Conservation (phyloP, 2,113 vertebrate genomes). For the Oncorhynchus mykiss region DNA sequence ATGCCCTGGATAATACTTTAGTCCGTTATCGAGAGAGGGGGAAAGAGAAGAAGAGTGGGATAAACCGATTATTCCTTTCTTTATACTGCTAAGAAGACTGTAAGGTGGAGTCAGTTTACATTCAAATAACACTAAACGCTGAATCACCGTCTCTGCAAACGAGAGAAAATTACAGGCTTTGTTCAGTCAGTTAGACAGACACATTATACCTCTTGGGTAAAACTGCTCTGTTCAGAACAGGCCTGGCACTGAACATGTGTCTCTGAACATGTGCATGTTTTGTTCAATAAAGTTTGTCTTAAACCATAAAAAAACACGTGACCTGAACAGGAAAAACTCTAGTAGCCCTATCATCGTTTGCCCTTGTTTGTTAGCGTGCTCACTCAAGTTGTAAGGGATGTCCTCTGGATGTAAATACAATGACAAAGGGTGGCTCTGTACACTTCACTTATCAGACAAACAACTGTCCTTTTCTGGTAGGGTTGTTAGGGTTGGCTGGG, state of each 20-base stretch:
- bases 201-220: slow-evolving; percentile 31
- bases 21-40: slow-evolving; percentile 24
- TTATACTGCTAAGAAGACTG: slow-evolving; percentile 70
- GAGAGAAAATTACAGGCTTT: slow-evolving; percentile 61
- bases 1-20: slow-evolving; percentile 46
- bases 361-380: background rate
- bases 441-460: background rate
- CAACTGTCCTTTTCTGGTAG: background rate
- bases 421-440: background rate
- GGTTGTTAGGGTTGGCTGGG: slow-evolving; percentile 3
- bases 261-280: background rate
- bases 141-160: slow-evolving; percentile 41
- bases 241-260: background rate
- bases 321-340: background rate
- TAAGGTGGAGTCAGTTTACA: slow-evolving; percentile 78
- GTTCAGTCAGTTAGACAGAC: slow-evolving; percentile 44
- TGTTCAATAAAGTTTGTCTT: background rate
- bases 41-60: slow-evolving; percentile 53
- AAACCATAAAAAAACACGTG: background rate
- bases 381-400: background rate
- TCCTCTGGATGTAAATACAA: background rate
- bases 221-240: background rate
- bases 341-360: background rate
- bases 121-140: slow-evolving; percentile 43
- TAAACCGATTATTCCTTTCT: slow-evolving; percentile 70